Evolutionary conservation across 2,797 vertebrate species (phyloP), one percentile per base, ranked within the genome.

Genomic region (Chrysocyon brachyurus): DNA sequence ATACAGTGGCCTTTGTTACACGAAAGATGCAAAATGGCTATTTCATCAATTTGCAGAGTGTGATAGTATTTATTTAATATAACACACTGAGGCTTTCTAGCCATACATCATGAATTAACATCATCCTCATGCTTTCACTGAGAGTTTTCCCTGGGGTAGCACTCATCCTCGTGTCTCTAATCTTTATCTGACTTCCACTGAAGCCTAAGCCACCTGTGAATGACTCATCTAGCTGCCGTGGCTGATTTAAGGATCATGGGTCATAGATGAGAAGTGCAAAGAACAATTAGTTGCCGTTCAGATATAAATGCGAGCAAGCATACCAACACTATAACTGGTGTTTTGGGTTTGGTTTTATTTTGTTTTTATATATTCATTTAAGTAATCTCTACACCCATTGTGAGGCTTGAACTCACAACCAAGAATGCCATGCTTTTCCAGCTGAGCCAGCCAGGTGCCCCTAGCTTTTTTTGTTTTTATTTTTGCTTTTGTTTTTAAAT

Each of bases 41-140:
- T 96, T 95, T 75, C 56, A 91, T 96, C 70, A 54, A 59, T 97
- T 97, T 98, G 64, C 16, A 24, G 54, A 75, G 83, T 92, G n/a
- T 68, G 24, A 3, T 57, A 28, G 59, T 92, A 49, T 52, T 87
- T 97, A 75, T 94, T 79, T 97, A 89, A 90, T 94, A 72, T 21
- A 95, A 84, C 46, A 56, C 96, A 96, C 12, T 56, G 94, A 91
- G 16, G 7, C 12, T 54, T 96, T 91, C 91, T 83, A 84, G 93
- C 70, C 56, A 90, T 68, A 78, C 19, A 46, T 98, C 83, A 81
- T 93, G 96, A 97, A 90, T 95, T 66, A 94, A 31, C 79, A 68
- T 36, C 36, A 61, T 52, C 33, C 96, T 96, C 92, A 31, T 94
- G 81, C 94, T 97, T 87, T 97, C 96, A 91, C 63, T 84, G 36